These are phyloP conservation scores for Drosophila limbata DNA, from an alignment of 2,888 invertebrate genomes.

Conservation along the genomic window DNA sequence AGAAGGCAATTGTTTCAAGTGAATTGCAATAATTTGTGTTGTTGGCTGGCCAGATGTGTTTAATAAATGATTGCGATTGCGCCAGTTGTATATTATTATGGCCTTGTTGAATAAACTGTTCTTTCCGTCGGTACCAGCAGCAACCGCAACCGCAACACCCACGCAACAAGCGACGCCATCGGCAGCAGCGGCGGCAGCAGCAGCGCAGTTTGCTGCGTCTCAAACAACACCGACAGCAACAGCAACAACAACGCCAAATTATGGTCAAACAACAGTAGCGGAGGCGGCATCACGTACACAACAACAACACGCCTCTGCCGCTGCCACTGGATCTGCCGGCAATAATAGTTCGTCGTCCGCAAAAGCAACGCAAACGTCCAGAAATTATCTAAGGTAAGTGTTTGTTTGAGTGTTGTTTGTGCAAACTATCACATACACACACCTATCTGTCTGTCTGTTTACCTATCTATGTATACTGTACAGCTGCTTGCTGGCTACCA, in stretches of 20 bases:
- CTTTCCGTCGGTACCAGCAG: slow-evolving; percentile 87
- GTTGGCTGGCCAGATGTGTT: slow-evolving; percentile 73
- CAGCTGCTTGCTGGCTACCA: too few relatives aligned
- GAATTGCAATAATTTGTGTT: slow-evolving; percentile 56
- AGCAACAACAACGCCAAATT: slow-evolving; percentile 52
- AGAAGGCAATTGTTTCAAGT: slow-evolving; percentile 47
- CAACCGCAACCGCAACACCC: slow-evolving; percentile 58
- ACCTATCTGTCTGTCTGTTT: not conserved
- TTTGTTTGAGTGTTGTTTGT: slow-evolving; percentile 34
- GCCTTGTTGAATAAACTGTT: slow-evolving; percentile 91
- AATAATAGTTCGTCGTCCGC: slow-evolving; percentile 76
- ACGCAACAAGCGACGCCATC: slow-evolving; percentile 36
- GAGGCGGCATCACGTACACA: slow-evolving; percentile 67
- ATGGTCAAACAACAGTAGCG: slow-evolving; percentile 61
- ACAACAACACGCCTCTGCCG: slow-evolving; percentile 17
- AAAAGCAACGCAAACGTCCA: slow-evolving; percentile 80
- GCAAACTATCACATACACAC: slow-evolving; percentile 9
- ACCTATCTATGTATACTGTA: not conserved
- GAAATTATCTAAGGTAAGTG: slow-evolving; percentile 85
- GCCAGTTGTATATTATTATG: slow-evolving; percentile 86
- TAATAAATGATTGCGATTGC: slow-evolving; percentile 73
- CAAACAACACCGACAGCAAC: slow-evolving; percentile 53
- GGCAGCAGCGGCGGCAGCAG: slow-evolving; percentile 33
- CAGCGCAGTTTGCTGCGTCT: slow-evolving; percentile 36
- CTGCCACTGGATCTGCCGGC: slow-evolving; percentile 30